Conservation (phyloP, 2,888 invertebrate species). For the Microchrysa polita region DNA sequence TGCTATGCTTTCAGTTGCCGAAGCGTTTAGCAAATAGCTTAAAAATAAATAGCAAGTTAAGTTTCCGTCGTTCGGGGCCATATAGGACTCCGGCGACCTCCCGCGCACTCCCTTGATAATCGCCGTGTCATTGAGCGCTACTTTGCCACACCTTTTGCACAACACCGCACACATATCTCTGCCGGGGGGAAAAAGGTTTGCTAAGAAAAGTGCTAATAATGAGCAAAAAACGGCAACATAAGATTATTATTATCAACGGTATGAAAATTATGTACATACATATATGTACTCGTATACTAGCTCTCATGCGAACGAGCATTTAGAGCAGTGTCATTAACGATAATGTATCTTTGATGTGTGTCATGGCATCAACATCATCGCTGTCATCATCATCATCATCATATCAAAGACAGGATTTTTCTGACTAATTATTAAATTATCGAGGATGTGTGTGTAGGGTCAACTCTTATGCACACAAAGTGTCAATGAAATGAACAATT, state of each 20-base stretch:
- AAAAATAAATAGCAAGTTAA: conserved; percentile 26
- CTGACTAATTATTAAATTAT: conserved; percentile 29
- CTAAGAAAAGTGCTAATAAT: conserved; percentile 24
- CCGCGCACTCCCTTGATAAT: neutral
- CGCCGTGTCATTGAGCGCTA: conserved; percentile 22
- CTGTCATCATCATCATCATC: too few species aligned
- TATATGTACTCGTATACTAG: too few species aligned
- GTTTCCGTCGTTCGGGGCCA: neutral
- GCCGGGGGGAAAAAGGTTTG: neutral
- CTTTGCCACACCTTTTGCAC: neutral
- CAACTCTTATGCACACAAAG: too few species aligned
- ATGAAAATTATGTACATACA: neutral
- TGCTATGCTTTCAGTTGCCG: neutral
- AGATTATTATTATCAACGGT: conserved; percentile 25
- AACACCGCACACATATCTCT: neutral
- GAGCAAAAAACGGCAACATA: conserved; percentile 6
- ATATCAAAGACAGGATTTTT: conserved; percentile 4
- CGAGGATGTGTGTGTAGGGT: neutral
- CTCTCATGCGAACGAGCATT: neutral
- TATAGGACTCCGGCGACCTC: neutral
- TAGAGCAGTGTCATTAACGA: conserved; percentile 6
- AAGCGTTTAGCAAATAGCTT: conserved; percentile 23
- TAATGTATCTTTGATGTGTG: conserved; percentile 24
- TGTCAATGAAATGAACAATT: neutral
- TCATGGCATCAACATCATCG: conserved; percentile 1